phyloP scores from a whole-genome alignment of 2,113 vertebrate genomes.

The Stomatorhinus ivindoensis region DNA sequence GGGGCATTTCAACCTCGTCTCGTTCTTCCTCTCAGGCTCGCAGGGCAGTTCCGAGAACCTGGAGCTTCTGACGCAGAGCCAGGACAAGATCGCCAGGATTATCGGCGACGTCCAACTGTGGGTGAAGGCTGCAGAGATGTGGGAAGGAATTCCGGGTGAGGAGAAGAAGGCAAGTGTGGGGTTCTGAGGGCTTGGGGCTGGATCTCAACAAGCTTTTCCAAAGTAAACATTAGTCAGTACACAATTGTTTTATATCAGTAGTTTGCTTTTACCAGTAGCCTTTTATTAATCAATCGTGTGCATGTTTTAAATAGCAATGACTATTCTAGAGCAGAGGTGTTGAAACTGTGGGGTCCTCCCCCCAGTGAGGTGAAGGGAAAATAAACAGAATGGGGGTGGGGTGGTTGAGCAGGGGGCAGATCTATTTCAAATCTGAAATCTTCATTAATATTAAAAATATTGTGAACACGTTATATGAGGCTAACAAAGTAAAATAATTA shows the following conservation, averaged over 20 bases:
- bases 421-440: not conserved
- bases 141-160: slow-evolving; percentile 46
- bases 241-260: not conserved
- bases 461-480: not conserved
- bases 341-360: not conserved
- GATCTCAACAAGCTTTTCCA: not conserved
- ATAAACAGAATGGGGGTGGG: no score
- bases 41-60: slow-evolving; percentile 33
- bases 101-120: slow-evolving; percentile 47
- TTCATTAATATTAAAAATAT: not conserved
- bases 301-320: not conserved
- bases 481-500: not conserved
- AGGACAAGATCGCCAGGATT: slow-evolving; percentile 51
- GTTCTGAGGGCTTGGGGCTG: not conserved
- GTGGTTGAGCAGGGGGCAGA: not conserved
- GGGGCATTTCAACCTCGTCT: not conserved
- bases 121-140: slow-evolving; percentile 51
- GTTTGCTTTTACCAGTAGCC: not conserved
- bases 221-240: not conserved
- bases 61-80: slow-evolving; percentile 57
- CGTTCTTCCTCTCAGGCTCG: not conserved
- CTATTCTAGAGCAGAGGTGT: not conserved
- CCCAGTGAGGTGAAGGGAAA: no score
- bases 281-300: not conserved
- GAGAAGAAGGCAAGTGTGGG: slow-evolving; percentile 55